A percentile compares a stretch with the other conserved stretches of the same genome.
Evolutionary conservation across 2,797 vertebrate genomes (phyloP).

Genomic region (Brachyrhaphis roseni): DNA sequence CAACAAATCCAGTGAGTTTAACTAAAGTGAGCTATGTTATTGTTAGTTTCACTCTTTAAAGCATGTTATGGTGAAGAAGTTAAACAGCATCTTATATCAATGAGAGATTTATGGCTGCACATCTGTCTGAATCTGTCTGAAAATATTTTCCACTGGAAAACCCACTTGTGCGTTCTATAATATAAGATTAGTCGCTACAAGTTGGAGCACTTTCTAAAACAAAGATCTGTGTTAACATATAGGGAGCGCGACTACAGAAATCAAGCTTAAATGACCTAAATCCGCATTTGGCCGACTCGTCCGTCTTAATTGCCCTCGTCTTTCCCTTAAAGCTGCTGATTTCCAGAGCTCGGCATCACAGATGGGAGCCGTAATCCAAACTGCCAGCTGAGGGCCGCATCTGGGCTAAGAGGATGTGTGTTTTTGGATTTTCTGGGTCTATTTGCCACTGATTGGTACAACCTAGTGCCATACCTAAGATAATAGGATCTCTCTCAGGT

Average conservation of each 20-base stretch:
- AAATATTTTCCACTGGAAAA: conserved; percentile 51
- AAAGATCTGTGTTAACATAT: conserved; percentile 22
- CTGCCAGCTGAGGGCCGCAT: conserved; percentile 42
- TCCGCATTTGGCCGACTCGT: conserved; percentile 28
- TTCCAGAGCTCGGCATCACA: conserved; percentile 57
- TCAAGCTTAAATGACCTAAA: conserved; percentile 25
- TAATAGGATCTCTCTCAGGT: conserved; percentile 78
- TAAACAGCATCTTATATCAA: conserved; percentile 18
- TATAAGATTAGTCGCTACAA: conserved; percentile 42
- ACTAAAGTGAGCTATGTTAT: conserved; percentile 21
- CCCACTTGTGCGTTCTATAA: conserved; percentile 54
- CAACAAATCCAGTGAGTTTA: conserved; percentile 28
- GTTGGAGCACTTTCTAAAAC: conserved; percentile 37
- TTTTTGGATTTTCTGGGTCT: conserved; percentile 64
- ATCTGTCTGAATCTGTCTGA: conserved; percentile 46
- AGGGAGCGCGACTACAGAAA: conserved; percentile 23
- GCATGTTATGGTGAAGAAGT: conserved; percentile 14
- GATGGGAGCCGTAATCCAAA: conserved; percentile 54
- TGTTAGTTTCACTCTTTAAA: conserved; percentile 6
- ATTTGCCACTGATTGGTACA: conserved; percentile 72
- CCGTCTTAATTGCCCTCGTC: conserved; percentile 35
- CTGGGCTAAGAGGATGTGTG: conserved; percentile 50
- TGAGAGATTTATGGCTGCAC: conserved; percentile 49
- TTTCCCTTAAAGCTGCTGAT: conserved; percentile 35
- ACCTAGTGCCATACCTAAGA: conserved; percentile 68